Evolutionary conservation across 2,797 vertebrate species (phyloP).

Genomic region (Sebastes trivittatus): DNA sequence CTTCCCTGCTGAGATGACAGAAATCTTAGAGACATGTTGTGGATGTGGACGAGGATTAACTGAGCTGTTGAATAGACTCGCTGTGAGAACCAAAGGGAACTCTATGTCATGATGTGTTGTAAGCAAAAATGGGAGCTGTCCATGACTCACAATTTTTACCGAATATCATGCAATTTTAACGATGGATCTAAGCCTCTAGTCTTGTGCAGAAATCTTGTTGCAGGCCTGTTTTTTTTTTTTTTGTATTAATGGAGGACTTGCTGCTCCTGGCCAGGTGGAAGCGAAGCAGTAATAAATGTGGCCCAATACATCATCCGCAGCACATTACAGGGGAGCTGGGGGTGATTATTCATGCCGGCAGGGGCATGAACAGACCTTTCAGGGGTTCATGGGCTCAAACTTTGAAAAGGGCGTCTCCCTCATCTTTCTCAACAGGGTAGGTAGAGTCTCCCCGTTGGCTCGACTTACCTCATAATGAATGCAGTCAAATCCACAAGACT

Average conservation of each 20-base stretch:
- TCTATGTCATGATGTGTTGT: slow-evolving; percentile 37
- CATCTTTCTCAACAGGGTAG: slow-evolving; percentile 68
- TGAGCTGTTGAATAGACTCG: slow-evolving; percentile 17
- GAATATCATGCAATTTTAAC: slow-evolving; percentile 68
- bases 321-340: slow-evolving; percentile 80
- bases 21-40: slow-evolving; percentile 15
- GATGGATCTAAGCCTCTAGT: slow-evolving; percentile 54
- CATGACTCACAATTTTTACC: slow-evolving; percentile 61
- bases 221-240: slow-evolving; percentile 43
- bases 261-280: slow-evolving; percentile 81
- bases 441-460: slow-evolving; percentile 41
- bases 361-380: slow-evolving; percentile 82
- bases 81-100: slow-evolving; percentile 8
- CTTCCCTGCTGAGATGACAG: slow-evolving; percentile 32
- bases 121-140: slow-evolving; percentile 33
- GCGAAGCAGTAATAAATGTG: slow-evolving; percentile 83
- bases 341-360: slow-evolving; percentile 83
- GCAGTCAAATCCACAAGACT: not conserved
- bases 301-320: slow-evolving; percentile 81
- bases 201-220: slow-evolving; percentile 63
- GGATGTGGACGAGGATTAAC: slow-evolving; percentile 40
- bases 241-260: slow-evolving; percentile 79
- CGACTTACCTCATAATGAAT: slow-evolving; percentile 23
- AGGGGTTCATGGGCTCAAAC: slow-evolving; percentile 80
- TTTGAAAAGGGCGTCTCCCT: slow-evolving; percentile 82